A percentile compares a stretch with the other conserved stretches of the same genome.
Conservation (phyloP, 2,113 vertebrate genomes). For the Macheiramphus alcinus region DNA sequence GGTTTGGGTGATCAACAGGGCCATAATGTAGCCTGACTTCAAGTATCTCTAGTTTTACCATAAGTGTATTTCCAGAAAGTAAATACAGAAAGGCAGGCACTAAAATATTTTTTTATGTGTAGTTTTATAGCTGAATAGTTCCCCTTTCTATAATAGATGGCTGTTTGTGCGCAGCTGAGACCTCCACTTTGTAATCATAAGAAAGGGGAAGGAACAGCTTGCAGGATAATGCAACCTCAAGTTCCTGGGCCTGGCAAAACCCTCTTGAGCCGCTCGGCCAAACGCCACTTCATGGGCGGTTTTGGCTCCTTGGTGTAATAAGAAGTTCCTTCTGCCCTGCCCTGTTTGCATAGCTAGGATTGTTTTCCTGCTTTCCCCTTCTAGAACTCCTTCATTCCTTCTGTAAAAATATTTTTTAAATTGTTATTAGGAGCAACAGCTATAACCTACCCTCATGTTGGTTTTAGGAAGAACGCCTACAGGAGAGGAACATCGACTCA, state of each 20-base stretch:
- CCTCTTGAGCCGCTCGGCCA: accelerated
- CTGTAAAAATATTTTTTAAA: neutral
- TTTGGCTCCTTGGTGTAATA: neutral
- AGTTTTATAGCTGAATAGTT: neutral
- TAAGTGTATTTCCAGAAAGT: neutral
- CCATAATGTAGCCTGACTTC: neutral
- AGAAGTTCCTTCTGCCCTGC: neutral
- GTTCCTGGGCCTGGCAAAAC: neutral
- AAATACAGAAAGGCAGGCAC: neutral
- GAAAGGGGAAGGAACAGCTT: neutral
- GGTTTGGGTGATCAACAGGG: neutral
- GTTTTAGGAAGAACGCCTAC: neutral
- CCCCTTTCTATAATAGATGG: neutral
- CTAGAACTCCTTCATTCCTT: neutral
- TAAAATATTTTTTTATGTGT: neutral
- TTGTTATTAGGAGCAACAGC: neutral
- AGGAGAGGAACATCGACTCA: neutral
- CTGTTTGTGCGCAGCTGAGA: neutral
- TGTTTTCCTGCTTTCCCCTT: neutral
- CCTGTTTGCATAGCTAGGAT: neutral
- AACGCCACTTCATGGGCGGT: accelerated
- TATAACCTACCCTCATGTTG: accelerated
- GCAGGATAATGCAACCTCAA: neutral
- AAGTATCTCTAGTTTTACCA: neutral
- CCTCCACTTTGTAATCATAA: neutral